Base-by-base conservation (phyloP, 2,113 vertebrate species). In the Benitochromis conjunctus region DNA sequence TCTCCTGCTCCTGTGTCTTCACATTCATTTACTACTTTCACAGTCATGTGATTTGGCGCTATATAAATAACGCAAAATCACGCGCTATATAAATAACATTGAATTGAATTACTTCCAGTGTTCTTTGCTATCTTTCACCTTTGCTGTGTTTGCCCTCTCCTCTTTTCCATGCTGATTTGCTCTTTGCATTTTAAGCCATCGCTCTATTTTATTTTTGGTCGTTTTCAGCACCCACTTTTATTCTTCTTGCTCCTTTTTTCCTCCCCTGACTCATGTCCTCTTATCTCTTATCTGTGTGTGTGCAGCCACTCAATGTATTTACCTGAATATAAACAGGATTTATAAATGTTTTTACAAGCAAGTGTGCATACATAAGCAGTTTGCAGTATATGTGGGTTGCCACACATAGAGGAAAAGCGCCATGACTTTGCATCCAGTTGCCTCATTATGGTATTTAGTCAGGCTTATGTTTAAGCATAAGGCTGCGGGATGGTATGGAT, bases 381-480 rank as follows among this genome's bases (percentile, higher is more conserved):
- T 11, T 38, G 79, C 54, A 78, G 77, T 76, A 41, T 19, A 71
- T 77, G 58, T 78, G 66, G 54, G 62, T 54, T 24, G 46, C 21
- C 43, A 29, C 69, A 76, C 16, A 19, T 24, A 29, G 31, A 69
- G 6, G 9, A 4, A 81, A 13, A 19, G 53, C 36, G 6, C 87
- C 77, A 86, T 86, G 88, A 80, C 82, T 91, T 83, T 91, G 86
- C 91, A 90, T 91, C 90, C 54, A 58, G 19, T 85, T 81, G 24
- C 56, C 71, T 93, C 88, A 90, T 88, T 90, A 86, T 60, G 60
- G 80, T 80, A 76, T 87, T 90, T 76, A 90, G 57, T 69, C 51
- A 78, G 82, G 84, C 69, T 53, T 84, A 69, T 81, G 58, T 76
- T 89, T 79, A 83, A 66, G 46, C 80, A 71, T 46, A 16, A 82